Base-by-base conservation (phyloP, 2,797 vertebrate species). In the Lithobates sylvaticus region DNA sequence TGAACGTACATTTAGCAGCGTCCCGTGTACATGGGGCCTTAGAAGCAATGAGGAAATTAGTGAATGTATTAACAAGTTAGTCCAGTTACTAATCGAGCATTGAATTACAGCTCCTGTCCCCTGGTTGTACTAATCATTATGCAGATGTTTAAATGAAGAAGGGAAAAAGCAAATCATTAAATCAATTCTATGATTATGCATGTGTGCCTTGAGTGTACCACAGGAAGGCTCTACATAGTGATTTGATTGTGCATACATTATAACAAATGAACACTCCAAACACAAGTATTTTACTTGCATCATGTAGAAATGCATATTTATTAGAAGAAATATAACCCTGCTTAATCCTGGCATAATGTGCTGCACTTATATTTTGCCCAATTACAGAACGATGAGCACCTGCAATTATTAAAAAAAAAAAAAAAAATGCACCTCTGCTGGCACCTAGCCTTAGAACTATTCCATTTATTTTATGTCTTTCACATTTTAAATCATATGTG, bases 221-320 rank as follows among this genome's bases (percentile, higher is more conserved):
- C 79, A 54, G 85, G 85, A 77, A 76, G 32, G 67, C 67, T 82
- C 58, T 72, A 32, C 74, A 78, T 26, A 61, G 84, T 61, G 72
- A 61, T 81, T 76, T 34, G 36, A 67, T 81, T 81, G 61, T 81
- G 84, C 84, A 86, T 86, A 86, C 54, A 81, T 86, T 47, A 85
- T 58, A 80, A 74, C 9, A 81, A 58, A 70, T 44, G 64, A 86
- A 81, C 74, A 50, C 42, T 80, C 58, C 23, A 65, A 75, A 76
- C 64, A 68, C 29, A 86, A 86, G 84, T 76, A 76, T 70, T 70
- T 76, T 70, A 26, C n/a, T 68, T 68, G 54, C 36, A 54, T 61
- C 42, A 39, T 58, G 64, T 58, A 78, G 29, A 68, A 81, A 85
- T 79, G 71, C 68, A 76, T 75, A 81, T 86, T 84, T 78, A 84